Percentiles rank a stretch among this genome's conserved stretches.
phyloP scores from a whole-genome alignment of 2,113 vertebrate genomes.

The Saguinus imperator region DNA sequence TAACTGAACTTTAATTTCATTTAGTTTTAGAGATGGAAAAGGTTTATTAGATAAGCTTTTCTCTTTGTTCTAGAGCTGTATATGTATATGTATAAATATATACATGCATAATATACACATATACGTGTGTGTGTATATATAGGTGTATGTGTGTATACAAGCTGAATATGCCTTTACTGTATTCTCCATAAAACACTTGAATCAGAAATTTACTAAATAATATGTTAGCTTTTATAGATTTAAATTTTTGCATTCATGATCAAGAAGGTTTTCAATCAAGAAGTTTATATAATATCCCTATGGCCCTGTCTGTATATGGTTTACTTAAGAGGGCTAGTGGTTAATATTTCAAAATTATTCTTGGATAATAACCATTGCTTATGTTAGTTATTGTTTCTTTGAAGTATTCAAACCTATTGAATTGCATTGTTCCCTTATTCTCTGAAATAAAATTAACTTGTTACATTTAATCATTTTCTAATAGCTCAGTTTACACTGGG shows the following conservation, averaged over 20 bases:
- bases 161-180: background rate
- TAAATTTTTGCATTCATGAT: background rate
- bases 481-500: background rate
- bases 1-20: conserved; percentile 41
- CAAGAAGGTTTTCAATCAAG: background rate
- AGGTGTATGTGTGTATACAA: background rate
- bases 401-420: background rate
- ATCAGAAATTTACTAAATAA: background rate
- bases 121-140: background rate
- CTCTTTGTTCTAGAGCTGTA: background rate
- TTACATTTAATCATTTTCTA: conserved; percentile 36
- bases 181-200: background rate
- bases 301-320: background rate
- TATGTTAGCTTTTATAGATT: background rate
- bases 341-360: conserved; percentile 43
- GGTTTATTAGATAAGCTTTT: background rate
- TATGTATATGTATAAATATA: background rate
- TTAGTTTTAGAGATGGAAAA: conserved; percentile 40
- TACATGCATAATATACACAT: background rate
- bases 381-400: conserved; percentile 38
- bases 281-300: background rate
- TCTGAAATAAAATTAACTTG: conserved; percentile 16
- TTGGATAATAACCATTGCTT: background rate
- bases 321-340: background rate
- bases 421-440: background rate